Evolutionary conservation across 2,888 invertebrate species (phyloP), one percentile per base, ranked within the genome.

Genomic region (Cephonodes hylas): DNA sequence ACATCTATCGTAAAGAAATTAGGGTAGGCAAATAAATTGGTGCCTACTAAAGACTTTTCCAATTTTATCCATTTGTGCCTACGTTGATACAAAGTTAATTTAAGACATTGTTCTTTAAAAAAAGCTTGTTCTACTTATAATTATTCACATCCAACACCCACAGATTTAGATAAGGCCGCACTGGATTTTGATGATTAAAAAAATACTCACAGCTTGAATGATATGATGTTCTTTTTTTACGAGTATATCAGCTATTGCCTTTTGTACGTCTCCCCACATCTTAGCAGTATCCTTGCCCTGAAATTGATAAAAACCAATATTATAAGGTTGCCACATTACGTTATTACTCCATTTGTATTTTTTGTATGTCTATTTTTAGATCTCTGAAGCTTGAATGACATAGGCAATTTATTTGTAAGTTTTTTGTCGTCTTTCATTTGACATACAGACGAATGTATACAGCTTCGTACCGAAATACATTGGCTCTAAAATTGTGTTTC

Each of bases 201-300:
- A 65, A 20, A 20, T 65, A 80, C 91, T 89, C 64, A 95, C 85
- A 22, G 95, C 89, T 22, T 95, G 93, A 31, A 94, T 89, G 27
- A 98, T 94, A 59, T 94, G 86, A 22, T 93, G 84, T 81, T 98
- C 97, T 80, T 97, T 98, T 53, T 93, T 93, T 25, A 96, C 80
- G 45, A 95, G 93, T 56, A 95, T 94, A 74, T 93, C 94, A 20
- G 94, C 93, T 59, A 99, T 96, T 0, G 98, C 96, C 44, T 95
- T 94, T 72, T 96, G 95, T 1, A 97, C 95, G 78, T 97, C 95
- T 0, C 90, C 80, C 98, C 98, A 99, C 80, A 99, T 95, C 63
- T 85, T 85, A 0, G 88, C 82, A 0, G 97, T 95, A 85, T 98
- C 94, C 81, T 95, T 94, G 0, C 95, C 95, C 92, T 94, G 83